Conservation (phyloP, 1,140 invertebrate species). For the Zelostemma sp. region DNA sequence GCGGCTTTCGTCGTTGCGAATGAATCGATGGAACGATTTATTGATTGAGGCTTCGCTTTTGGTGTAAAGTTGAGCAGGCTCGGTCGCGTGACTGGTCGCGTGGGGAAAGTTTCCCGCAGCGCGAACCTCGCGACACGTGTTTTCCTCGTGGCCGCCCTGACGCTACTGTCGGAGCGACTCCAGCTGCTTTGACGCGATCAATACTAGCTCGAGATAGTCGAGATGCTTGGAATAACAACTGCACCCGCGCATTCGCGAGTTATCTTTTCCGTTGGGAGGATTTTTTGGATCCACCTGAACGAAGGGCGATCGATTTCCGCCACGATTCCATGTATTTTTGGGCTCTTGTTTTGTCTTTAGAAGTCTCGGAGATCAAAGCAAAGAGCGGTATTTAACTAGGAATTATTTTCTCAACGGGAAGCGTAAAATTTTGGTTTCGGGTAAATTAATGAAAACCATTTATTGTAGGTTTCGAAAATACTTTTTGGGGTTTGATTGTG, state of each 20-base stretch:
- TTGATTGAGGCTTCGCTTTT: conserved; percentile 22
- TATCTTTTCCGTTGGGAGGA: too few relatives aligned
- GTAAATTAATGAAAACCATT: too few relatives aligned
- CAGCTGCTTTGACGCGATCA: conserved; percentile 64
- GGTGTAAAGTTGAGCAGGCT: conserved; percentile 8
- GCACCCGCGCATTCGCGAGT: conserved; percentile 26
- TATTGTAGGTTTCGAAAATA: too few relatives aligned
- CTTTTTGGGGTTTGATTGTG: too few relatives aligned
- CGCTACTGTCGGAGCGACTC: conserved; percentile 58
- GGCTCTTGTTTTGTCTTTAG: too few relatives aligned
- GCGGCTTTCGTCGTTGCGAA: too few relatives aligned
- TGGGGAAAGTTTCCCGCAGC: conserved; percentile 23
- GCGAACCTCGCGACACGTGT: conserved; percentile 53
- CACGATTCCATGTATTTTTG: too few relatives aligned
- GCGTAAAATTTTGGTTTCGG: too few relatives aligned
- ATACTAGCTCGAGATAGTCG: conserved; percentile 63
- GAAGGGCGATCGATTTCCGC: too few relatives aligned
- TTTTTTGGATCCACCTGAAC: conserved; percentile 29
- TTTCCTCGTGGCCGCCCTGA: conserved; percentile 58
- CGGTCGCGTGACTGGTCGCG: conserved; percentile 1
- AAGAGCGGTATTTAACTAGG: too few relatives aligned
- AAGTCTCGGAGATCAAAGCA: too few relatives aligned
- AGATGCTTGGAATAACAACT: conserved; percentile 54
- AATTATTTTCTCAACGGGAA: too few relatives aligned
- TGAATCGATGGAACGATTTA: conserved; percentile 14